These are phyloP conservation scores for Anarhynchus alexandrinus DNA, from an alignment of 2,113 vertebrate species.

Conservation along the genomic window DNA sequence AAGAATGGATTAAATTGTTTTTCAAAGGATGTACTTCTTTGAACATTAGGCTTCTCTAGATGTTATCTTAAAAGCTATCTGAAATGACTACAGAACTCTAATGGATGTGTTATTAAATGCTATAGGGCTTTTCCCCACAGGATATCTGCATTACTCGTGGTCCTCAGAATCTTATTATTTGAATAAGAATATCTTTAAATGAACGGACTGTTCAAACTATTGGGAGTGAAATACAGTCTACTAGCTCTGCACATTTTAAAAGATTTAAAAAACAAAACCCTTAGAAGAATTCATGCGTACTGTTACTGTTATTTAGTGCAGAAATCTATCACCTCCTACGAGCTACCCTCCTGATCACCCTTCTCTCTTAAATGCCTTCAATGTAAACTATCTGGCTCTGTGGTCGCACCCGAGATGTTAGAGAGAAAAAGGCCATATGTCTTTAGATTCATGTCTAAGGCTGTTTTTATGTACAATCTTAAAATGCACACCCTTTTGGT, in stretches of 20 bases:
- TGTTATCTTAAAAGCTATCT: background rate
- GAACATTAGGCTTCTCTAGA: background rate
- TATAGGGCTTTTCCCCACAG: background rate
- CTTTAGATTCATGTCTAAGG: background rate
- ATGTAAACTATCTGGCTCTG: background rate
- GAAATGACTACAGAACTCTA: background rate
- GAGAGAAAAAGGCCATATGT: fast-evolving
- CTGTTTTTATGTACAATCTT: background rate
- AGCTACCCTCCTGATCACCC: background rate
- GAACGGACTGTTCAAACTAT: background rate
- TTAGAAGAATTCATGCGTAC: background rate
- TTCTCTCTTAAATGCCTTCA: background rate
- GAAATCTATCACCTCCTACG: background rate
- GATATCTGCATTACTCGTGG: background rate
- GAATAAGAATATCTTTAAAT: background rate
- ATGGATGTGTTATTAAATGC: background rate
- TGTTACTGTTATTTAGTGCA: background rate
- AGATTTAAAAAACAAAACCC: background rate
- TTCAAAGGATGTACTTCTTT: background rate
- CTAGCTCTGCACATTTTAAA: background rate
- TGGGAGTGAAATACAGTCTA: background rate
- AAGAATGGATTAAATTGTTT: background rate
- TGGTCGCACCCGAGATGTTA: background rate
- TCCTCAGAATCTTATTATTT: background rate
- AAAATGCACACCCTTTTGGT: background rate